These are phyloP conservation scores for Etheostoma spectabile DNA, from an alignment of 2,113 vertebrate genomes.

Conservation along the genomic window DNA sequence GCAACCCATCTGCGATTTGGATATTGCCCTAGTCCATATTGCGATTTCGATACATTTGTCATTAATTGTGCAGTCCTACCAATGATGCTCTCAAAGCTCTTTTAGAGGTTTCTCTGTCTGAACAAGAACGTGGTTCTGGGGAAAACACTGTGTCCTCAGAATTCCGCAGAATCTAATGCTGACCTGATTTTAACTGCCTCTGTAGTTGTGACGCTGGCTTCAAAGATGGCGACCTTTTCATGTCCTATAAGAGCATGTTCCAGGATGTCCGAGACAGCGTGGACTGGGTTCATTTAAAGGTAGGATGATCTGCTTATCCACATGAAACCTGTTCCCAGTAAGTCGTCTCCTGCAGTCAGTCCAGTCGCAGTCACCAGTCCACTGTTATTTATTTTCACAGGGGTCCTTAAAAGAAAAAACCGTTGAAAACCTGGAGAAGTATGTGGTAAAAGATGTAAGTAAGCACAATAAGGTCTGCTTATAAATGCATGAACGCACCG, in stretches of 20 bases:
- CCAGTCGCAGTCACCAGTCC: background rate
- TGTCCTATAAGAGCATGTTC: conserved; percentile 99
- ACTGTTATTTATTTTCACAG: conserved; percentile 69
- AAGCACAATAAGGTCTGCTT: background rate
- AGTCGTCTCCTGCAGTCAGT: background rate
- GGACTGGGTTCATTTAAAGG: conserved; percentile 98
- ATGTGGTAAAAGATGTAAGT: conserved; percentile 97
- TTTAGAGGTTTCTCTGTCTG: background rate
- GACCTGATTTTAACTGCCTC: background rate
- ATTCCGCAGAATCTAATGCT: background rate
- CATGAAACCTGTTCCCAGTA: too few relatives aligned
- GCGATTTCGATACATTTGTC: too few relatives aligned
- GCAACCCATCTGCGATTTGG: too few relatives aligned
- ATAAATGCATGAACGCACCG: background rate
- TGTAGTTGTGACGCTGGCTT: conserved; percentile 94
- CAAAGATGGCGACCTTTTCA: conserved; percentile 97
- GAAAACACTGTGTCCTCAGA: too few relatives aligned
- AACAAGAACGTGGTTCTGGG: too few relatives aligned
- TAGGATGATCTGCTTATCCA: background rate
- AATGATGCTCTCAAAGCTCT: too few relatives aligned
- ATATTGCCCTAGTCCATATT: too few relatives aligned
- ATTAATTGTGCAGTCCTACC: too few relatives aligned
- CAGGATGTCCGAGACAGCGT: conserved; percentile 96
- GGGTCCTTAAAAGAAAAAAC: conserved; percentile 97
- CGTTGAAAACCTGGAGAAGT: conserved; percentile 95